phyloP scores from a whole-genome alignment of 2,797 vertebrate genomes.

The Enteromius mattozi region DNA sequence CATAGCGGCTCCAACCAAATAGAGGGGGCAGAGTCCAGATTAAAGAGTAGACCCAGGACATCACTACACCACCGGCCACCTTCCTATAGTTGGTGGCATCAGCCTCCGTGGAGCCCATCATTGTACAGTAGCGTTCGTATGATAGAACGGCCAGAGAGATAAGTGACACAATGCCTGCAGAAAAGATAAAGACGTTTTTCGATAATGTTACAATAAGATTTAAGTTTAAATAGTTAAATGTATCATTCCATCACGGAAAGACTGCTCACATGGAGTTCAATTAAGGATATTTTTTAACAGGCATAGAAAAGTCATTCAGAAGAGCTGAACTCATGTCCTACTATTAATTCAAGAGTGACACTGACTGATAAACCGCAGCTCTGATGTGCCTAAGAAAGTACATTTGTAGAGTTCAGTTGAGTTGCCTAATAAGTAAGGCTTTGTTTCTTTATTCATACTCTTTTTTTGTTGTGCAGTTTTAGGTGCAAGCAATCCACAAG shows the following conservation, averaged over 20 bases:
- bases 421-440: neutral
- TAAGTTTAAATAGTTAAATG: neutral
- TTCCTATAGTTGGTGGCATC: slow-evolving; percentile 84
- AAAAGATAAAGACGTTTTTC: slow-evolving; percentile 11
- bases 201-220: neutral
- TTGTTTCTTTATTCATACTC: slow-evolving; percentile 44
- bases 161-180: slow-evolving; percentile 82
- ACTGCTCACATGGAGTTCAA: neutral
- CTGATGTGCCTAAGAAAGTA: neutral
- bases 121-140: slow-evolving; percentile 83
- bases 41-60: slow-evolving; percentile 85
- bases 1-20: slow-evolving; percentile 85
- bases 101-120: slow-evolving; percentile 78
- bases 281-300: neutral
- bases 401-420: neutral
- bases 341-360: neutral
- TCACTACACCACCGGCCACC: slow-evolving; percentile 72
- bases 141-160: slow-evolving; percentile 85
- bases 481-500: slow-evolving; percentile 53
- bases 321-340: neutral
- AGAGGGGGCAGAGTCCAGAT: slow-evolving; percentile 82
- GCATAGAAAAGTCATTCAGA: slow-evolving; percentile 11
- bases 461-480: slow-evolving; percentile 54
- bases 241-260: neutral
- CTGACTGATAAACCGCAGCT: neutral